Percentiles rank a stretch among this genome's conserved stretches.
Evolutionary conservation across 2,888 invertebrate species (phyloP).

Genomic region (Rhimphoctona megacephalus): DNA sequence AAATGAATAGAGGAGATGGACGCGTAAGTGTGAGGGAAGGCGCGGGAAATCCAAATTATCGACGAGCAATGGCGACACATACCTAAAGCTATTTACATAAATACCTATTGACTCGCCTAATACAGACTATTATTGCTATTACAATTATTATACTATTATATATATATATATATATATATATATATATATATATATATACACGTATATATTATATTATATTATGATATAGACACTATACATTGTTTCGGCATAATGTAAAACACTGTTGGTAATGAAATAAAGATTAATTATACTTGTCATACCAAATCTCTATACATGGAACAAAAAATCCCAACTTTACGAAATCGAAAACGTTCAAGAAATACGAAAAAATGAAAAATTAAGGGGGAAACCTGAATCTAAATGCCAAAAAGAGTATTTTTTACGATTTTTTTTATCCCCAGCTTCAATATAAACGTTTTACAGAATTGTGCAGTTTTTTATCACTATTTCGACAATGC

Average conservation of each 20-base stretch:
- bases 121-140: conserved; percentile 80
- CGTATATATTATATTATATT: conserved; percentile 65
- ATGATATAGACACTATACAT: conserved; percentile 80
- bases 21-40: not conserved
- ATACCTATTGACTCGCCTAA: conserved; percentile 79
- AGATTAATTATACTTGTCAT: conserved; percentile 80
- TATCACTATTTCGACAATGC: too few species aligned
- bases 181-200: conserved; percentile 66
- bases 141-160: conserved; percentile 74
- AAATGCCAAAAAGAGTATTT: too few species aligned
- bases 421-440: too few species aligned
- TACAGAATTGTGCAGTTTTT: too few species aligned
- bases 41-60: conserved; percentile 74
- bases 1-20: conserved; percentile 38
- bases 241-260: conserved; percentile 81
- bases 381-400: too few species aligned
- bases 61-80: conserved; percentile 74
- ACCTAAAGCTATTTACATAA: conserved; percentile 77
- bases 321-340: not conserved
- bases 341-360: not conserved
- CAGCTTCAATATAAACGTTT: too few species aligned
- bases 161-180: conserved; percentile 57
- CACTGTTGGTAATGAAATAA: conserved; percentile 82
- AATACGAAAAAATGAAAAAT: not conserved
- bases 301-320: conserved; percentile 17